Base-by-base conservation (phyloP, 30 jellyfish, hydroid and myxozoan species). In the Phacellophora camtschatica region DNA sequence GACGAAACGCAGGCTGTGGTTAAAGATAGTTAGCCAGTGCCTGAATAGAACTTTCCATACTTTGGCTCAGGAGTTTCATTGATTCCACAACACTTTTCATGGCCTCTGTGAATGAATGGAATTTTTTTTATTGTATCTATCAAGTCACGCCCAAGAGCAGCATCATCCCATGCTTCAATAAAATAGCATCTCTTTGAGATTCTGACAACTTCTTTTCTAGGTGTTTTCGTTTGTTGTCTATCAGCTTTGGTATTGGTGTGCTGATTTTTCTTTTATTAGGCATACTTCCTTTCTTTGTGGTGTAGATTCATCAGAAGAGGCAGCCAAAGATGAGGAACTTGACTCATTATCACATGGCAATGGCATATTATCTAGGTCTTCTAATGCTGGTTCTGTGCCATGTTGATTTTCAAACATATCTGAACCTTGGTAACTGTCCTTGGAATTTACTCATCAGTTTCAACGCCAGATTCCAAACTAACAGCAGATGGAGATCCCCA, bases 401-500 rank as follows among this genome's bases (percentile, higher is more conserved):
- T 67, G 39, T 67, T 67, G 45, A 67, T 67, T 12, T 67, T 66
- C 81, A 35, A 25, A 35, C 59, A 30, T 23, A 24, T 66, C 80
- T 66, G 31, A 66, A 66, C 31, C 80, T 6, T 39, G 19, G 31
- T 31, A 22, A 33, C 61, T 64, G 78, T 5, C 78, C 59, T 2
- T 36, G 20, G 66, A 37, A 67, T 35, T 73, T 16, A 50, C 36
- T 51, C 75, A 6, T 74, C 87, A 31, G 84, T 66, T 46, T 71
- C 90, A 27, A 88, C 56, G 16, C 95, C 97, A 71, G 61, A 57
- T 41, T 74, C 64, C 48, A 88, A 70, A 3, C 91, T 64, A 20
- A 19, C 87, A 11, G 66, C 87, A 37, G 88, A 13, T 53, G 97
- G 74, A 32, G 89, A 39, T 24, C 97, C 95, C 80, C 96, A 87